These are phyloP conservation scores for Nycticryphes semicollaris DNA, from an alignment of 2,113 vertebrate genomes.

Conservation along the genomic window DNA sequence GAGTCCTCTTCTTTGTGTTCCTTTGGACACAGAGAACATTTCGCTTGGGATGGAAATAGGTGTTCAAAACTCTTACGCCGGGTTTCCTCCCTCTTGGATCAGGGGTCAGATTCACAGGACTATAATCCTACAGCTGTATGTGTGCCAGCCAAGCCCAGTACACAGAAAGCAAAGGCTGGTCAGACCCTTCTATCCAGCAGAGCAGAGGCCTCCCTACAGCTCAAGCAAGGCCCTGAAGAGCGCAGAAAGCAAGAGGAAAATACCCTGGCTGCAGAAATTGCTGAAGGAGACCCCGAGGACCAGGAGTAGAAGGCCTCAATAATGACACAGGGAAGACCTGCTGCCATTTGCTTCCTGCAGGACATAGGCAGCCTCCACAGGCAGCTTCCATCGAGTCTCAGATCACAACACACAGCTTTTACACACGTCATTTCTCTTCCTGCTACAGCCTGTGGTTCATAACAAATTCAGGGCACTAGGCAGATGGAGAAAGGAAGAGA, in stretches of 20 bases:
- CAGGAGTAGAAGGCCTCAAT: not conserved
- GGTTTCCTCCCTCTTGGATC: not conserved
- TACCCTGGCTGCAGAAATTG: not conserved
- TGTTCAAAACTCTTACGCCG: not conserved
- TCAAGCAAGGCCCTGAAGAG: not conserved
- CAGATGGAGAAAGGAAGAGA: not conserved
- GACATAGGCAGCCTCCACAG: not conserved
- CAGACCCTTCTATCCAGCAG: not conserved
- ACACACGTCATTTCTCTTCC: not conserved
- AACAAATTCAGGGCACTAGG: not conserved
- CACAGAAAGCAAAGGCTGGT: not conserved
- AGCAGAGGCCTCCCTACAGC: not conserved
- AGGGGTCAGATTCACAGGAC: accelerated
- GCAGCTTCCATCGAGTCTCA: not conserved
- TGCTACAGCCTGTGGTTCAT: not conserved
- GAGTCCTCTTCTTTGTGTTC: not conserved
- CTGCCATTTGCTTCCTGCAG: not conserved
- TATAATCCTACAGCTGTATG: not conserved
- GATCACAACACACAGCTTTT: not conserved
- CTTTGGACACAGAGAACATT: not conserved
- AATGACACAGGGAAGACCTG: not conserved
- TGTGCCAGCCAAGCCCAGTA: not conserved
- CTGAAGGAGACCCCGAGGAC: not conserved
- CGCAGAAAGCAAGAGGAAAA: not conserved
- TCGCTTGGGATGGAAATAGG: not conserved